Base-by-base conservation (phyloP, 2,888 invertebrate species). In the Cantharis flavilabris region DNA sequence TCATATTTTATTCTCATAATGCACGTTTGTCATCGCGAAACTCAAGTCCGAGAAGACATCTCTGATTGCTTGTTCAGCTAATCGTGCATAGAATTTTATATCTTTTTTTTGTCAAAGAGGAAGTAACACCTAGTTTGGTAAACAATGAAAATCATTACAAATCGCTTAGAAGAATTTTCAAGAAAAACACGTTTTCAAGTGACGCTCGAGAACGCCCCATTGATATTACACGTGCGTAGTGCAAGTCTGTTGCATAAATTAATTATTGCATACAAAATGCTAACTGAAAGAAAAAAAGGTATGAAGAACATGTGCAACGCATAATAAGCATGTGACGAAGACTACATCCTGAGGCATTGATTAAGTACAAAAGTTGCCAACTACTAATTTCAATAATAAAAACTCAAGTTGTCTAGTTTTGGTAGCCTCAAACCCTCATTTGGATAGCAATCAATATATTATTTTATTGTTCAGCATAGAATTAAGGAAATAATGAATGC, bases 261-360 rank as follows among this genome's bases (percentile, higher is more conserved):
- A 23, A 65, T 65, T 23, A 65, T 23, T 65, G 65, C 65, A 23
- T 65, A 65, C 13, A 33, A 33, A 33, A 33, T 33, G 33, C 33
- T 65, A 18, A 63, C 33, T 18, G 70, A 67, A 26, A 26, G 26
- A 75, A 26, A 78, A 20, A 76, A 76, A 76, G 69, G 67, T 67
- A 75, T 62, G 28, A 64, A 49, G 71, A 76, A 69, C 80, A 80
- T 80, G 80, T 80, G 80, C 72, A 71, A 33, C 72, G 80, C 80
- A 80, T 80, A 80, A 80, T 79, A 80, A 80, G 77, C 79, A 79
- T 70, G 74, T 77, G 77, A 77, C 79, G 71, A 74, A 63, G 63
- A 11, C 49, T 69, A 18, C 30, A 73, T 49, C 33, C 63, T 71
- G 73, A 33, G 62, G 77, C 72, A 80, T 78, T 82, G 82, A 82